These are phyloP conservation scores for Plectropomus leopardus DNA, from an alignment of 2,113 vertebrate genomes.

Conservation along the genomic window DNA sequence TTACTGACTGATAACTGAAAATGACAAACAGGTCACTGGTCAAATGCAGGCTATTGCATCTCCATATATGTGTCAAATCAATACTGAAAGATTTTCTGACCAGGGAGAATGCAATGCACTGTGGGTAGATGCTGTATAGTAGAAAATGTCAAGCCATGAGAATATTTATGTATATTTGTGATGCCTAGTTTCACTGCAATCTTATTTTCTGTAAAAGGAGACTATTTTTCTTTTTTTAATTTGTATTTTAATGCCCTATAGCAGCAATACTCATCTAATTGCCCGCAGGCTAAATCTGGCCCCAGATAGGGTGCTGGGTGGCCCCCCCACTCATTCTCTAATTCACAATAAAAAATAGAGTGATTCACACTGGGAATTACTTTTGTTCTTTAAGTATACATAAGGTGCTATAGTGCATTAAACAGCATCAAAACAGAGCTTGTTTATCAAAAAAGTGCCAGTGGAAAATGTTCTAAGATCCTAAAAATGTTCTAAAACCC, in stretches of 20 bases:
- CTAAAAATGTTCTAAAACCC: too few relatives aligned
- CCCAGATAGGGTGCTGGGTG: too few relatives aligned
- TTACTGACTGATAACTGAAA: slow-evolving; percentile 40
- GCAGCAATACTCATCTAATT: too few relatives aligned
- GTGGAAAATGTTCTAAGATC: too few relatives aligned
- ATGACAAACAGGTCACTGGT: slow-evolving; percentile 65
- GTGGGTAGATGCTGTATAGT: neutral
- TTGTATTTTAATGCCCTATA: neutral
- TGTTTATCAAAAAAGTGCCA: too few relatives aligned
- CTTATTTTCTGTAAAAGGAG: neutral
- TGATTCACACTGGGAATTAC: too few relatives aligned
- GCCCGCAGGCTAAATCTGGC: too few relatives aligned
- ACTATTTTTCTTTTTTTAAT: neutral
- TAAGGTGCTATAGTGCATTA: too few relatives aligned
- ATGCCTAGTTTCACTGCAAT: neutral
- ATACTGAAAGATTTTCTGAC: slow-evolving; percentile 48
- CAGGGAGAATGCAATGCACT: neutral
- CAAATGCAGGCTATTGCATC: slow-evolving; percentile 60
- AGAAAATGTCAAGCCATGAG: neutral
- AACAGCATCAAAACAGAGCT: too few relatives aligned
- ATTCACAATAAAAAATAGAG: too few relatives aligned
- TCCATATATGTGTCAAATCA: slow-evolving; percentile 72
- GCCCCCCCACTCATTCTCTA: too few relatives aligned
- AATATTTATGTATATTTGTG: neutral
- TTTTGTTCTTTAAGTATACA: too few relatives aligned